A percentile compares a stretch with the other conserved stretches of the same genome.
Conservation (phyloP, 2,888 invertebrate species). For the Sicus ferrugineus region DNA sequence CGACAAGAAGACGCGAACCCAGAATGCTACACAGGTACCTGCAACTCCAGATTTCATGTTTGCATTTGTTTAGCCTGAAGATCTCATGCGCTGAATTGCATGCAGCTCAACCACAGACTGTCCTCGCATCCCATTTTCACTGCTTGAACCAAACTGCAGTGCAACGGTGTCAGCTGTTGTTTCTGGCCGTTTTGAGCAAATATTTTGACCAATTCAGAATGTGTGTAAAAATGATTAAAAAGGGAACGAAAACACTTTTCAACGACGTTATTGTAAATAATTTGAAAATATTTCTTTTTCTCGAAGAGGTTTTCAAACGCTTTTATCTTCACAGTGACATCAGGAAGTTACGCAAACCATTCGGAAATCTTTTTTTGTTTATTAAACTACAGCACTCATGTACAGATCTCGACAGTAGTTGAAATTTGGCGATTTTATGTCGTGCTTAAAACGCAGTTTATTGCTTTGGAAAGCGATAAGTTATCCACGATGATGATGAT, state of each 20-base stretch:
- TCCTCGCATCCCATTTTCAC: conserved; percentile 19
- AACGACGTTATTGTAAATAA: not conserved
- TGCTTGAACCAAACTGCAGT: not conserved
- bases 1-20: not conserved
- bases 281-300: not conserved
- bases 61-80: conserved; percentile 12
- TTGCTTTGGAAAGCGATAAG: conserved; percentile 16
- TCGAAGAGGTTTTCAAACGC: no score
- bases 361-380: not conserved
- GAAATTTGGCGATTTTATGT: conserved; percentile 23
- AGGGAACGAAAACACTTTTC: conserved; percentile 15
- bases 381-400: not conserved
- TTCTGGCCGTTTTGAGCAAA: conserved; percentile 19
- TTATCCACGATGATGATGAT: not conserved
- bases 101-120: conserved; percentile 14
- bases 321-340: no score
- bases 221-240: not conserved
- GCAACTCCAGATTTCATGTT: not conserved
- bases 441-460: conserved; percentile 23
- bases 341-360: no score
- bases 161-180: not conserved
- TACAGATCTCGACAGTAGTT: conserved; percentile 4
- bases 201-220: conserved; percentile 1
- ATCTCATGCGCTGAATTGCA: not conserved
- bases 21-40: not conserved